Conservation (phyloP, 2,113 vertebrate species). For the Xyliphius kryptos region DNA sequence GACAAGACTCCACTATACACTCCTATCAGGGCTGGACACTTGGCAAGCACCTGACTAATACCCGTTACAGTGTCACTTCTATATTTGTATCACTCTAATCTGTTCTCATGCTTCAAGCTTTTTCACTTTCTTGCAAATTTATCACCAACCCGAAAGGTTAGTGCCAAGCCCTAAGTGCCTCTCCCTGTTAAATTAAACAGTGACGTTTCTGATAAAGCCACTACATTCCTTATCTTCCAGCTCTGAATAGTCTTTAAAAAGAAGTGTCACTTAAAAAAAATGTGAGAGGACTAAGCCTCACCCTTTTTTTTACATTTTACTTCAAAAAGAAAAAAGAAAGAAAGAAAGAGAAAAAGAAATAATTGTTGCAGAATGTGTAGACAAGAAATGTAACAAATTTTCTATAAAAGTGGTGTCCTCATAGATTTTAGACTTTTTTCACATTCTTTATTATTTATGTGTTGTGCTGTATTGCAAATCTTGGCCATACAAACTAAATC, state of each 20-base stretch:
- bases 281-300: too few species aligned
- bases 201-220: slow-evolving; percentile 99
- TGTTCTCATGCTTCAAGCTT: slow-evolving; percentile 60
- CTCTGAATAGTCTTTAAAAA: slow-evolving; percentile 84
- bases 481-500: too few species aligned
- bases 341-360: too few species aligned
- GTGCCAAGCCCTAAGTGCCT: slow-evolving; percentile 66
- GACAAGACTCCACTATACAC: slow-evolving; percentile 12
- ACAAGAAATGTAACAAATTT: too few species aligned
- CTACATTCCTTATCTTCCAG: slow-evolving; percentile 97
- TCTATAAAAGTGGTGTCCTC: too few species aligned
- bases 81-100: slow-evolving; percentile 76
- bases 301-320: too few species aligned
- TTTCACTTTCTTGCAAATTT: slow-evolving; percentile 81
- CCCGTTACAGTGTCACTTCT: slow-evolving; percentile 60
- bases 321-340: too few species aligned
- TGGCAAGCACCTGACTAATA: slow-evolving; percentile 69
- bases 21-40: slow-evolving; percentile 64
- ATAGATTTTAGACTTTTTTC: too few species aligned
- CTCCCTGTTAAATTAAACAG: slow-evolving; percentile 97
- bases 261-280: too few species aligned
- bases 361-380: too few species aligned
- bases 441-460: too few species aligned
- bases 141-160: slow-evolving; percentile 82
- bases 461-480: too few species aligned